Percentiles rank a stretch among this genome's conserved stretches.
These are phyloP conservation scores for Eolophus roseicapilla DNA, from an alignment of 2,113 vertebrate species.

Conservation along the genomic window DNA sequence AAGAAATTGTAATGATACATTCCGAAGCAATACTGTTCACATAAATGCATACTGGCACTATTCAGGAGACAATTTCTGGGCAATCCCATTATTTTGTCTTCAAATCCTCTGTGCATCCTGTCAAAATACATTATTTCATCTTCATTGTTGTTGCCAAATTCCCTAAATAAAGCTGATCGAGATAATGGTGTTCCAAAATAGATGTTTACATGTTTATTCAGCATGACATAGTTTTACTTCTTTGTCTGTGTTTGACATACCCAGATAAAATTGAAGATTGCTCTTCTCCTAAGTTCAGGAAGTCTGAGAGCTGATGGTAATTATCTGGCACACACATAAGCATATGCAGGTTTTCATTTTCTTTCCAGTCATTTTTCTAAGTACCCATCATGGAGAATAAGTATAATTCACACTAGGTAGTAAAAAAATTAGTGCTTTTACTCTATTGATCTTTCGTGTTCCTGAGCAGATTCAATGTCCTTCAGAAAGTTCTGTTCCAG, in stretches of 20 bases:
- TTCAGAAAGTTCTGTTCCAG: neutral
- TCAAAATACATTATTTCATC: constrained; percentile 72
- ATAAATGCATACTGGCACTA: neutral
- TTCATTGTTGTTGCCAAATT: constrained; percentile 50
- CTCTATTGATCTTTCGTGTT: neutral
- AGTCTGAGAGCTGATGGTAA: neutral
- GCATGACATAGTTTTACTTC: neutral
- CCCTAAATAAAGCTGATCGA: constrained; percentile 41
- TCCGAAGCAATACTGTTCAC: neutral
- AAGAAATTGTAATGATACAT: neutral
- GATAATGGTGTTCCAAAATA: constrained; percentile 8
- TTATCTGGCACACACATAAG: neutral
- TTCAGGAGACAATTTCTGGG: neutral
- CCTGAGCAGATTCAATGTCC: neutral
- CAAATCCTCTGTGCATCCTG: constrained; percentile 52
- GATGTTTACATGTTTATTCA: constrained; percentile 34
- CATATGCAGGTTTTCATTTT: neutral
- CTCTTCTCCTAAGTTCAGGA: neutral
- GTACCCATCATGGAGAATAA: neutral
- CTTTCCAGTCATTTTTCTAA: neutral
- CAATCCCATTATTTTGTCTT: constrained; percentile 21
- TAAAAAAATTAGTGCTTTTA: neutral
- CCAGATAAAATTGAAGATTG: neutral
- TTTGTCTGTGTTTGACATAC: neutral
- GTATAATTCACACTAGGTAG: neutral